Evolutionary conservation across 2,888 invertebrate genomes (phyloP).

Genomic region (Melanotus villosus): DNA sequence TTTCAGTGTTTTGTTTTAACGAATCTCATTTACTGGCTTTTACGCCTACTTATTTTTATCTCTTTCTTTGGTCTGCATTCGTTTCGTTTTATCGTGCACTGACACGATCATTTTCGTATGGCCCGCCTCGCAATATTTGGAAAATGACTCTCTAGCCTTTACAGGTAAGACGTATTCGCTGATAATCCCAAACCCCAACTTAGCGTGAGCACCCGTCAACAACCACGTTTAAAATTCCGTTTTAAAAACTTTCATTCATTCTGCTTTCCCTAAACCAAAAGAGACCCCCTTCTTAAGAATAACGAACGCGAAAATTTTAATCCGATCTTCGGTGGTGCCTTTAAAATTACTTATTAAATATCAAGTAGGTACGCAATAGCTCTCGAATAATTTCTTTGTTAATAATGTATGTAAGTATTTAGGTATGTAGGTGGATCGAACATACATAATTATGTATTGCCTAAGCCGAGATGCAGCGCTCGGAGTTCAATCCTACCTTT

Average conservation of each 20-base stretch:
- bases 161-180: no score
- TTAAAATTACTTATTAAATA: no score
- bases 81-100: constrained; percentile 50
- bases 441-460: constrained; percentile 27
- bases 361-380: background rate
- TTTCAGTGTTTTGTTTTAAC: constrained; percentile 62
- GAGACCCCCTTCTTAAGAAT: no score
- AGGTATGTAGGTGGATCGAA: constrained; percentile 7
- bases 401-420: constrained; percentile 20
- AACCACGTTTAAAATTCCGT: background rate
- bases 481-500: constrained; percentile 18
- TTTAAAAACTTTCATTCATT: no score
- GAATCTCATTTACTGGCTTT: constrained; percentile 60
- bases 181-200: no score
- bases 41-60: constrained; percentile 57
- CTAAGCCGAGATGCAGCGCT: constrained; percentile 27
- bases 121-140: constrained; percentile 9
- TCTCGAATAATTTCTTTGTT: background rate
- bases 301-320: no score
- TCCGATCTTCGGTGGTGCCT: no score
- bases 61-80: constrained; percentile 50
- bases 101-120: constrained; percentile 49
- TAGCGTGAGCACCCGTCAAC: no score
- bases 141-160: background rate
- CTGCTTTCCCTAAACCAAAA: no score